phyloP scores from a whole-genome alignment of 2,888 invertebrate genomes.

The Phengaris arion region DNA sequence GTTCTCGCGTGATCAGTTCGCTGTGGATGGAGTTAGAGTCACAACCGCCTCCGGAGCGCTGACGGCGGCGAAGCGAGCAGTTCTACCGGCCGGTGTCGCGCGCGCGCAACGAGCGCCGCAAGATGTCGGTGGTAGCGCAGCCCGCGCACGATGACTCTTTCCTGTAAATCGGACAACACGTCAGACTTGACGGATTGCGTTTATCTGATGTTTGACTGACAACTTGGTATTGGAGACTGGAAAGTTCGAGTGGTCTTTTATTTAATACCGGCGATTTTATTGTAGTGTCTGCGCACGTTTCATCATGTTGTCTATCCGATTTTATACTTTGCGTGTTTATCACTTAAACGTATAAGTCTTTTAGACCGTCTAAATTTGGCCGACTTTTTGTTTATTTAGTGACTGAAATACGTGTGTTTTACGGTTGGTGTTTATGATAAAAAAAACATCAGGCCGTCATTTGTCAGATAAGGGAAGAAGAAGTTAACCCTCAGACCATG shows the following conservation, averaged over 20 bases:
- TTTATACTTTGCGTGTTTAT: not conserved
- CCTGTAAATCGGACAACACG: slow-evolving; percentile 34
- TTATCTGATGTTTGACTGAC: not conserved
- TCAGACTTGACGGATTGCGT: too few species aligned
- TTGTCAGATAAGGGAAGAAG: too few species aligned
- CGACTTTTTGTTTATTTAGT: too few species aligned
- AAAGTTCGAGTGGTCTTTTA: not conserved
- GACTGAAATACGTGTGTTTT: too few species aligned
- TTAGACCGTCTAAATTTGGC: not conserved
- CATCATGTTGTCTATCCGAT: not conserved
- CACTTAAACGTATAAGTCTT: not conserved
- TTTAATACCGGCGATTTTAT: not conserved
- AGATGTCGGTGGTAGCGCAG: slow-evolving; percentile 73
- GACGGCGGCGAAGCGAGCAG: slow-evolving; percentile 78
- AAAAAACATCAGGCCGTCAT: too few species aligned
- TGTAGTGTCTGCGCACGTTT: not conserved
- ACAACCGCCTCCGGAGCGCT: slow-evolving; percentile 70
- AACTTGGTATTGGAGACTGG: not conserved
- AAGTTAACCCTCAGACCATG: too few species aligned
- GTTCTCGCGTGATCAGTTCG: slow-evolving; percentile 63
- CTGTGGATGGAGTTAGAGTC: slow-evolving; percentile 74
- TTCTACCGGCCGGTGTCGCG: slow-evolving; percentile 73
- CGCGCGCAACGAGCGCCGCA: slow-evolving; percentile 69
- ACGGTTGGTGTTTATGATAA: too few species aligned
- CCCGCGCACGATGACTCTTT: slow-evolving; percentile 56